phyloP scores from a whole-genome alignment of 1,140 invertebrate species.

The Adoxophyes honmai region DNA sequence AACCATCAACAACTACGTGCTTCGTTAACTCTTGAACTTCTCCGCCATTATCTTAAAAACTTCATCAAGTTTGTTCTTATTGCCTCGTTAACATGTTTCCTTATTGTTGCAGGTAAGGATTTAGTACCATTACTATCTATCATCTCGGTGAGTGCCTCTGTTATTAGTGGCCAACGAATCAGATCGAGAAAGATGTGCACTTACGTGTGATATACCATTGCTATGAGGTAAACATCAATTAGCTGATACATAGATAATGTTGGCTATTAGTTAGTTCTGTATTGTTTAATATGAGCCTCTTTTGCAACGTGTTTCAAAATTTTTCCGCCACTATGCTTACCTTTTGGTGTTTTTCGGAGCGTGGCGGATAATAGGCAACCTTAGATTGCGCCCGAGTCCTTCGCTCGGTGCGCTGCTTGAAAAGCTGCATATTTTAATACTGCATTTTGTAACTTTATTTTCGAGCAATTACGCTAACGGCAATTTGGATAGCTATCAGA shows the following conservation, averaged over 20 bases:
- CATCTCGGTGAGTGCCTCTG: constrained; percentile 33
- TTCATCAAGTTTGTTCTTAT: constrained; percentile 3
- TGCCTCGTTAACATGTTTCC: constrained; percentile 20
- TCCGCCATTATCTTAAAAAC: constrained; percentile 4
- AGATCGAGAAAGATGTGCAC: constrained; percentile 25
- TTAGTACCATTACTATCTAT: constrained; percentile 20
- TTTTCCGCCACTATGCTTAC: constrained; percentile 66
- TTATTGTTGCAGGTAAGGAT: constrained; percentile 63
- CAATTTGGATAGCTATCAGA: constrained; percentile 38
- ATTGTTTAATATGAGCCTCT: constrained; percentile 71
- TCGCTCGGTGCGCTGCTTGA: constrained; percentile 54
- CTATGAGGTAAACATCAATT: constrained; percentile 67
- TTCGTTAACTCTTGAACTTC: constrained; percentile 45
- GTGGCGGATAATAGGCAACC: constrained; percentile 74
- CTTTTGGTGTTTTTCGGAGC: constrained; percentile 74
- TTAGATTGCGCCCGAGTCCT: constrained; percentile 72
- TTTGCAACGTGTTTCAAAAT: constrained; percentile 72
- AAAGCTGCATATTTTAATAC: constrained; percentile 67
- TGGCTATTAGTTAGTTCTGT: constrained; percentile 62
- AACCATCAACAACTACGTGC: constrained; percentile 27
- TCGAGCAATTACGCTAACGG: constrained; percentile 32
- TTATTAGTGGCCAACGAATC: constrained; percentile 19
- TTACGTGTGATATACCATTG: constrained; percentile 23
- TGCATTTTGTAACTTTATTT: constrained; percentile 47
- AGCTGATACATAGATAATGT: constrained; percentile 64